phyloP scores from a whole-genome alignment of 2,888 invertebrate genomes.

The Syritta pipiens region DNA sequence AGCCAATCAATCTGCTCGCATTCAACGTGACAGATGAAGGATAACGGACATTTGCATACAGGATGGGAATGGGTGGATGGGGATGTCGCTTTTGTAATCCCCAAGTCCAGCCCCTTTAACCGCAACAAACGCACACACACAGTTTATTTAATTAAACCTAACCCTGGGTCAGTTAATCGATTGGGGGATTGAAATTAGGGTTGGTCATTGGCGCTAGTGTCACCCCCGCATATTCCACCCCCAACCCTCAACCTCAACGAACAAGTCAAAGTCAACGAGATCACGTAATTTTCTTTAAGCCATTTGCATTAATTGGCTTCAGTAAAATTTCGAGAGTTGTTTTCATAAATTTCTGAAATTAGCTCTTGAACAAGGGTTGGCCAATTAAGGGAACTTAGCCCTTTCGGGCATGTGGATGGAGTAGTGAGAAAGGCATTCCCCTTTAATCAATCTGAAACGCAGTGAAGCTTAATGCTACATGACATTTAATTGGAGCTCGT shows the following conservation, averaged over 20 bases:
- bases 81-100: slow-evolving; percentile 6
- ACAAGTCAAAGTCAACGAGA: slow-evolving; percentile 27
- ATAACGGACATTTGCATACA: slow-evolving; percentile 35
- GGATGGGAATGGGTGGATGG: not conserved
- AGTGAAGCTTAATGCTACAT: no score
- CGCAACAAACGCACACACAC: slow-evolving; percentile 18
- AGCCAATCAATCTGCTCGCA: slow-evolving; percentile 32
- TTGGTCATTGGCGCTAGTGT: slow-evolving; percentile 39
- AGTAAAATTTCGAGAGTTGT: slow-evolving; percentile 20
- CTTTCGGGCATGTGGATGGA: not conserved
- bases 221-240: no score
- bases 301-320: slow-evolving; percentile 44
- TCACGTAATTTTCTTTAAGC: slow-evolving; percentile 38
- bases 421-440: no score
- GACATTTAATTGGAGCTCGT: no score
- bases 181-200: slow-evolving; percentile 37
- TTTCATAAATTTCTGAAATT: slow-evolving; percentile 38
- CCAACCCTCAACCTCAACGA: no score
- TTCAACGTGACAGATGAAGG: slow-evolving; percentile 26
- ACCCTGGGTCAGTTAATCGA: slow-evolving; percentile 55
- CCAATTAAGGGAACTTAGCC: slow-evolving; percentile 20
- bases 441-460: no score
- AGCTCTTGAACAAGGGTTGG: slow-evolving; percentile 32
- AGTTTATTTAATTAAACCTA: slow-evolving; percentile 50
- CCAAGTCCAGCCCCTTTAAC: not conserved